These are phyloP conservation scores for Mechanitis mazaeus DNA, from an alignment of 2,888 invertebrate genomes.

Conservation along the genomic window DNA sequence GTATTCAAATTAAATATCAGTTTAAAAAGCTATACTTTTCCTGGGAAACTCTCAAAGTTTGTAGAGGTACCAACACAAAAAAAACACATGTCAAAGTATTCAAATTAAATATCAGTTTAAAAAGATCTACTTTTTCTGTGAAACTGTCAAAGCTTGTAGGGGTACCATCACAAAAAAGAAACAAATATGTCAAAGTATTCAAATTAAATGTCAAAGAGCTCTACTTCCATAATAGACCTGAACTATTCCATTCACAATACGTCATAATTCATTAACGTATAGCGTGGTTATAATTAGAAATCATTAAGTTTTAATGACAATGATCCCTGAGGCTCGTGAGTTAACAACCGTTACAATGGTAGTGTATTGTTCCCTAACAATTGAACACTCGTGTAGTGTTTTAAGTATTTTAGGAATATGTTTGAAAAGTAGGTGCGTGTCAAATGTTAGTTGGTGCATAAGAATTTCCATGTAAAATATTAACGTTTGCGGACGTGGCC, in stretches of 20 bases:
- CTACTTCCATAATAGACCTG: not conserved
- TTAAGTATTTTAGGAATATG: constrained; percentile 26
- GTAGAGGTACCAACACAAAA: too few species aligned
- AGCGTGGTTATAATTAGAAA: constrained; percentile 17
- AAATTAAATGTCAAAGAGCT: too few species aligned
- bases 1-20: too few species aligned
- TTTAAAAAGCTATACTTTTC: too few species aligned
- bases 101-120: too few species aligned
- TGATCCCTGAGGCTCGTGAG: constrained; percentile 14
- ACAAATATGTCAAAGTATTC: too few species aligned
- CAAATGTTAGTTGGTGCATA: constrained; percentile 22
- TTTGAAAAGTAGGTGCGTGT: constrained; percentile 26
- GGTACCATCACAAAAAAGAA: too few species aligned
- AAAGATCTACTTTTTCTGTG: too few species aligned
- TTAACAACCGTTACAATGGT: constrained; percentile 33
- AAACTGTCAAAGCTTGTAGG: too few species aligned
- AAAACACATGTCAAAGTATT: too few species aligned
- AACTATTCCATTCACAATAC: not conserved
- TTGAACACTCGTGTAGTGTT: constrained; percentile 28
- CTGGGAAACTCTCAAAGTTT: too few species aligned
- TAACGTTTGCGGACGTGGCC: constrained; percentile 22
- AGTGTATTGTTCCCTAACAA: constrained; percentile 32
- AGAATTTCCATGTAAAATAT: constrained; percentile 24
- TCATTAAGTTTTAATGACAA: constrained; percentile 31
- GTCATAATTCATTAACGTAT: not conserved